Evolutionary conservation across 2,113 vertebrate genomes (phyloP).

Genomic region (Protobothrops flavoviridis): DNA sequence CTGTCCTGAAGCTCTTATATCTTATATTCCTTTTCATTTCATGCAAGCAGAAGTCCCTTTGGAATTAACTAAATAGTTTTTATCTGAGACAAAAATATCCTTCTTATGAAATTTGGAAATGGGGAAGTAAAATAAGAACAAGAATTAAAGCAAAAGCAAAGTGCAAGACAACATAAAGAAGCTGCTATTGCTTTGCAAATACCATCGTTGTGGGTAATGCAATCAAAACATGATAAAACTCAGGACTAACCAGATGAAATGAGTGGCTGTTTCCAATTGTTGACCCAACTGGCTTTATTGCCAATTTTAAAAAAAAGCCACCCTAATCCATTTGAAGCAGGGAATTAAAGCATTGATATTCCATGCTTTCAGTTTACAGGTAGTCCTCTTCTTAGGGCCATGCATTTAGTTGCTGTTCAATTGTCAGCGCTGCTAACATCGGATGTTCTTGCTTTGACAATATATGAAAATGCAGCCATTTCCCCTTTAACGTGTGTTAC

Average conservation of each 20-base stretch:
- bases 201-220: not conserved
- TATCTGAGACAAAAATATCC: not conserved
- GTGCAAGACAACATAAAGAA: too few relatives aligned
- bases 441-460: too few relatives aligned
- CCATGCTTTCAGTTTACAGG: not conserved
- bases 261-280: not conserved
- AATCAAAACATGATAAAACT: not conserved
- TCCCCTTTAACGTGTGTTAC: too few relatives aligned
- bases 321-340: not conserved
- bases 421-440: too few relatives aligned
- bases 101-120: not conserved
- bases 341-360: not conserved
- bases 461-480: too few relatives aligned
- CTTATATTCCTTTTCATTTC: constrained; percentile 25
- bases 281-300: not conserved
- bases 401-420: too few relatives aligned
- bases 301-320: not conserved
- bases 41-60: constrained; percentile 23
- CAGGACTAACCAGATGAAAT: not conserved
- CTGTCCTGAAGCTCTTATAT: constrained; percentile 43
- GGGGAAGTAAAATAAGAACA: not conserved
- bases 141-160: not conserved
- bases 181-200: not conserved
- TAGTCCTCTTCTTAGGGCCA: too few relatives aligned
- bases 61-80: not conserved